These are phyloP conservation scores for Dromas ardeola DNA, from an alignment of 2,113 vertebrate species.

Conservation along the genomic window DNA sequence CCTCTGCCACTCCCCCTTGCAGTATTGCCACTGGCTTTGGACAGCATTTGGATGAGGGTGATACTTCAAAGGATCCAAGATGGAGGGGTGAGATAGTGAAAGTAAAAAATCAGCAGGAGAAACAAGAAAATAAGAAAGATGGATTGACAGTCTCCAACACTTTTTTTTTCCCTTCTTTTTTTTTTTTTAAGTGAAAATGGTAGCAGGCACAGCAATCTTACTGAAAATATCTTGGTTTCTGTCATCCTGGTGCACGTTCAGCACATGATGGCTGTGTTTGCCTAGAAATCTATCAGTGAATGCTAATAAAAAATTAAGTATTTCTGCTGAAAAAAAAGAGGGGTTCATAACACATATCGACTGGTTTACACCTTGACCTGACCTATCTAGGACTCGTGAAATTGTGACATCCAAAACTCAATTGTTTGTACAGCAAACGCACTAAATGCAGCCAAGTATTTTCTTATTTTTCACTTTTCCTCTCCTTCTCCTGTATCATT, in stretches of 20 bases:
- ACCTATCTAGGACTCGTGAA: neutral
- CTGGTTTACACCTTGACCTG: neutral
- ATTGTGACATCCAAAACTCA: neutral
- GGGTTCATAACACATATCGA: neutral
- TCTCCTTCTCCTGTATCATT: neutral
- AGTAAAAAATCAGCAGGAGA: neutral
- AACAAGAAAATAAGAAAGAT: neutral
- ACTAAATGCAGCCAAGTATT: neutral
- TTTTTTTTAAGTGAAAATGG: neutral
- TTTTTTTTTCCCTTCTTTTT: neutral
- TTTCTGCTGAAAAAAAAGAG: neutral
- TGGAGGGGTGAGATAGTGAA: neutral
- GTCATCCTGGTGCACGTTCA: neutral
- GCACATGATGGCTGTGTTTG: neutral
- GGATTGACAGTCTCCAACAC: neutral
- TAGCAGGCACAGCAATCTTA: neutral
- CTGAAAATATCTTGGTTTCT: neutral
- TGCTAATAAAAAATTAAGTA: neutral
- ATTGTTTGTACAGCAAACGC: neutral
- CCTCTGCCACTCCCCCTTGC: neutral
- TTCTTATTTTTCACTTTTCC: neutral
- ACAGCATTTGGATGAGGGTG: neutral
- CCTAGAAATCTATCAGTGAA: neutral
- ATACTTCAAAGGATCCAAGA: neutral
- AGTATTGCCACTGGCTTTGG: neutral